Evolutionary conservation across 2,888 invertebrate species (phyloP), one percentile per base, ranked within the genome.

Genomic region (Dyspetes luteomarginatus): DNA sequence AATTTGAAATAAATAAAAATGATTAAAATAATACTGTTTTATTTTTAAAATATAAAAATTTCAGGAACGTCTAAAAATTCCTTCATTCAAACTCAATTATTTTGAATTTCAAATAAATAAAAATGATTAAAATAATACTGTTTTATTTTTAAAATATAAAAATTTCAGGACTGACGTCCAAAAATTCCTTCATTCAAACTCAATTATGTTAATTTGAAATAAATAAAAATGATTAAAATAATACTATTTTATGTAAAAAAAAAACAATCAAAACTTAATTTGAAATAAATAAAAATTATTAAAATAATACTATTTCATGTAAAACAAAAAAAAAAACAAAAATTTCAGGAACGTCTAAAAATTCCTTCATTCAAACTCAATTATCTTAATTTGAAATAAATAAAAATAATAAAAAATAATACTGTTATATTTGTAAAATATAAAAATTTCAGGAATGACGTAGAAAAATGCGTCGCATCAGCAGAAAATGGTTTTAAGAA

Each of bases 101-200:
- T 1, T 36, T 36, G 0, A n/a, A n/a, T n/a, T n/a, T n/a, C n/a
- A n/a, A n/a, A n/a, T n/a, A n/a, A n/a, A n/a, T 30, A 4, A 30
- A 30, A 30, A 30, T 4, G 7, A 4, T 7, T 4, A 30, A 4
- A 30, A 30, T 48, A 3, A 12, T 48, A 17, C 4, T 48, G 4
- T 48, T 48, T 4, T 58, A 17, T 4, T 36, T 22, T 4, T 65
- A 3, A 22, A 56, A 4, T 15, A 50, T 65, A 15, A 55, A 36
- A 26, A 58, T 45, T 82, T 64, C 48, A 84, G 84, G 65, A 56
- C 30, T 50, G 84, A 84, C 64, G 68, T 83, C 12, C 78, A 79
- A 15, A 75, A 74, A 19, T 84, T 45, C 3, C 2, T 17, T 30
- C 7, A n/a, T n/a, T n/a, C n/a, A n/a, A n/a, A n/a, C n/a, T n/a